Conservation (phyloP, 2,113 vertebrate species). For the Austrofundulus limnaeus region DNA sequence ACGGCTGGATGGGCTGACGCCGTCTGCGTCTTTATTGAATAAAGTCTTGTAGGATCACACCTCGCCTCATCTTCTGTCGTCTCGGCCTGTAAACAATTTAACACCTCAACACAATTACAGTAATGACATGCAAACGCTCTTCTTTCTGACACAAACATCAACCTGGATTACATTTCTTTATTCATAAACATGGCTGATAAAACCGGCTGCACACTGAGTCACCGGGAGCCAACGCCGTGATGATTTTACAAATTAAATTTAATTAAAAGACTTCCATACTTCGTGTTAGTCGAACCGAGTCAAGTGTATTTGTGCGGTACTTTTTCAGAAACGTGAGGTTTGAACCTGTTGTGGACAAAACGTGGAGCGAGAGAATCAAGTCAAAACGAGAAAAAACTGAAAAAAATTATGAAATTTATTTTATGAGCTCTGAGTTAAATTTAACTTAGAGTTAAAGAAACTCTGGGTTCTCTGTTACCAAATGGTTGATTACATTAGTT, state of each 20-base stretch:
- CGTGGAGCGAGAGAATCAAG: too few relatives aligned
- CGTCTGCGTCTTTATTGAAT: conserved; percentile 46
- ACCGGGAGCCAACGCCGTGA: neutral
- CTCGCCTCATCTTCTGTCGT: conserved; percentile 20
- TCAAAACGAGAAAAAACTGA: neutral
- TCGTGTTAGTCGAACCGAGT: neutral
- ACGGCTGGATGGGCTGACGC: conserved; percentile 22
- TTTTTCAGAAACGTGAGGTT: neutral
- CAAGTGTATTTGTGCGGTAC: neutral
- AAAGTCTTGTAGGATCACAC: conserved; percentile 47
- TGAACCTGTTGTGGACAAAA: neutral
- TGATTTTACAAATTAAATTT: conserved; percentile 42
- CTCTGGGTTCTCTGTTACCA: too few relatives aligned
- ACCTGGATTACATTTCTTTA: conserved; percentile 45
- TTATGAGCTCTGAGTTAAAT: too few relatives aligned
- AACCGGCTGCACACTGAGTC: conserved; percentile 13
- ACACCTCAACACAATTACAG: conserved; percentile 34
- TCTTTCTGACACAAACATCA: conserved; percentile 36
- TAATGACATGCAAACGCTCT: conserved; percentile 44
- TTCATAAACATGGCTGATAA: conserved; percentile 51
- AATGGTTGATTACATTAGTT: too few relatives aligned
- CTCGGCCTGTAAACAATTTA: conserved; percentile 52
- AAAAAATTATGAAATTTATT: too few relatives aligned
- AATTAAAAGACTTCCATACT: conserved; percentile 3
- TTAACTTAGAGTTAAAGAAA: too few relatives aligned